Percentiles rank a stretch among this genome's conserved stretches.
Conservation (phyloP, 2,888 invertebrate genomes). For the Catocala sponsa region DNA sequence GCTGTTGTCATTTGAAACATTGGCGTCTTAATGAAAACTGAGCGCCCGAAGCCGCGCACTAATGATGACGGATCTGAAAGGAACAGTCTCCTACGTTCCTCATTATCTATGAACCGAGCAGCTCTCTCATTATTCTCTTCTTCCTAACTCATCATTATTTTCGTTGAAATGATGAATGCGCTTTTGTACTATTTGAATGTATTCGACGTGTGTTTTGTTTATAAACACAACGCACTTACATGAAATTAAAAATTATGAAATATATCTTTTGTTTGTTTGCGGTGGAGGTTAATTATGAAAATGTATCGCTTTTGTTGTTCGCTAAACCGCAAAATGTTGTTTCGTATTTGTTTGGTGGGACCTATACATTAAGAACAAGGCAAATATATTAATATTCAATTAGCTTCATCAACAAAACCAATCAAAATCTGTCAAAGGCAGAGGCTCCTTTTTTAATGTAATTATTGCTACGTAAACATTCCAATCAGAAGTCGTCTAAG, state of each 20-base stretch:
- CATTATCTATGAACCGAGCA: constrained; percentile 78
- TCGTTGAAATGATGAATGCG: constrained; percentile 59
- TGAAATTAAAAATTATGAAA: constrained; percentile 1
- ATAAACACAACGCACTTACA: constrained; percentile 5
- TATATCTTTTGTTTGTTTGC: no score
- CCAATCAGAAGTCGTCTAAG: constrained; percentile 1
- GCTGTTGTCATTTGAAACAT: constrained; percentile 76
- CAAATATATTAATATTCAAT: no score
- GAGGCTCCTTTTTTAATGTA: neutral
- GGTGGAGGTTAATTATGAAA: no score
- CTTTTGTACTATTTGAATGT: constrained; percentile 53
- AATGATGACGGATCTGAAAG: constrained; percentile 85
- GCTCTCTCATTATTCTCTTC: constrained; percentile 68
- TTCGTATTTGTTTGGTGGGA: no score
- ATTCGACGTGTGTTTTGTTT: constrained; percentile 31
- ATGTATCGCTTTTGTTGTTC: no score
- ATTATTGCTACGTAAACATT: neutral
- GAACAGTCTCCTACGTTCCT: constrained; percentile 72
- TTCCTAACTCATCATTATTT: constrained; percentile 67
- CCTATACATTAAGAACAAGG: no score
- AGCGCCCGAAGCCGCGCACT: constrained; percentile 75
- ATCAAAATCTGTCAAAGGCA: neutral
- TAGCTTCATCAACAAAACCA: no score
- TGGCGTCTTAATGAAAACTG: constrained; percentile 82
- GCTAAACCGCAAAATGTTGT: no score